These are phyloP conservation scores for Phyllopteryx taeniolatus DNA, from an alignment of 2,113 vertebrate species.

Conservation along the genomic window DNA sequence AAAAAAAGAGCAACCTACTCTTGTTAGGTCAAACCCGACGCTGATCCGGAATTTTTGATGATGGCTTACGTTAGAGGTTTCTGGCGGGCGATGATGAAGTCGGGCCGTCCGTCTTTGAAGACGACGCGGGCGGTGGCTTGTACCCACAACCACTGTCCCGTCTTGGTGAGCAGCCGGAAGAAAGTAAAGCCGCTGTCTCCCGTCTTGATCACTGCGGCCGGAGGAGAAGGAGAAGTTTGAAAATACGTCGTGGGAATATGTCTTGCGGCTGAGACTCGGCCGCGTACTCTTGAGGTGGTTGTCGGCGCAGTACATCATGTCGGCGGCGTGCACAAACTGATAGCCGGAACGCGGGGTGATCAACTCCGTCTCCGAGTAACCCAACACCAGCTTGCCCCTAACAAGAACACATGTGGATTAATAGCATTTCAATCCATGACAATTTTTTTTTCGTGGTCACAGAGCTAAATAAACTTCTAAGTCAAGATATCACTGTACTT, in stretches of 20 bases:
- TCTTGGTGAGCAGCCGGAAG: conserved; percentile 81
- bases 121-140: conserved; percentile 78
- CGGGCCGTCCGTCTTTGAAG: conserved; percentile 73
- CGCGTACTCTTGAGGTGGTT: conserved; percentile 76
- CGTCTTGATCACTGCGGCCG: conserved; percentile 76
- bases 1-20: too few species aligned
- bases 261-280: not conserved
- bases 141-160: conserved; percentile 77
- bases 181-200: conserved; percentile 76
- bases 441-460: not conserved
- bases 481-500: not conserved
- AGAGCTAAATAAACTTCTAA: too few species aligned
- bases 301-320: conserved; percentile 79
- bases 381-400: conserved; percentile 74
- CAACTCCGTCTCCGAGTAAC: conserved; percentile 75
- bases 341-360: conserved; percentile 74
- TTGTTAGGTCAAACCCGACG: too few species aligned
- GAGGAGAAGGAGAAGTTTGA: not conserved
- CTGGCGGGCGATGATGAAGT: conserved; percentile 77
- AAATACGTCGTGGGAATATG: not conserved
- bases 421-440: not conserved
- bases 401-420: not conserved
- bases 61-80: conserved; percentile 71
- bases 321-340: conserved; percentile 77
- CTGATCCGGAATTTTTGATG: not conserved